These are phyloP conservation scores for Temnothorax rugatulus DNA, from an alignment of 2,888 invertebrate species.

Conservation along the genomic window DNA sequence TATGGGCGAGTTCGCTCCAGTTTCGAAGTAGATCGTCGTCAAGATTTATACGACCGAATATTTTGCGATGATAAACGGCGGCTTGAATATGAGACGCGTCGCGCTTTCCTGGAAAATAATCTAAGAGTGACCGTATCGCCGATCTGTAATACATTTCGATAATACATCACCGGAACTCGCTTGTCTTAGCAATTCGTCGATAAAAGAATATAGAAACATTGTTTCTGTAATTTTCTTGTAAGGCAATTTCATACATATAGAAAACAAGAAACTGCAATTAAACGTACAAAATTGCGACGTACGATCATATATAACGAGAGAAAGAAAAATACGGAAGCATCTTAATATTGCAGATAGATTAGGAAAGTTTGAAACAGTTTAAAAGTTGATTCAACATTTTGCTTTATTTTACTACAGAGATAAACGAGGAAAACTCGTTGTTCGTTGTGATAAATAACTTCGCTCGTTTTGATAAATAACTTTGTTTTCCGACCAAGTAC, in stretches of 20 bases:
- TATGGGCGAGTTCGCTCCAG: not conserved
- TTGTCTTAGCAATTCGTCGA: not conserved
- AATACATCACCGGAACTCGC: not conserved
- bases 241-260: not conserved
- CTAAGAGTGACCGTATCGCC: not conserved
- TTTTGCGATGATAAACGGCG: not conserved
- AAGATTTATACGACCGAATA: constrained; percentile 6
- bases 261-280: not conserved
- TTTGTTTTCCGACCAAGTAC: constrained; percentile 29
- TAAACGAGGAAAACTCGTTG: constrained; percentile 3
- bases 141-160: not conserved
- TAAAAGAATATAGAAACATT: constrained; percentile 9
- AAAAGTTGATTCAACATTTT: not conserved
- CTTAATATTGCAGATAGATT: not conserved
- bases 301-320: not conserved
- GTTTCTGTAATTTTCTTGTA: not conserved
- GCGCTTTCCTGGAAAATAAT: constrained; percentile 5
- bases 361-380: not conserved
- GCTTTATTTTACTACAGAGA: not conserved
- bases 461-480: constrained; percentile 3
- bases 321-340: not conserved
- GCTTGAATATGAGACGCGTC: constrained; percentile 1
- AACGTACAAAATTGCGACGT: not conserved
- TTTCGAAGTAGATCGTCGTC: constrained; percentile 20
- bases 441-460: not conserved